phyloP scores from a whole-genome alignment of 2,797 vertebrate genomes.

The Oreochromis grahami region DNA sequence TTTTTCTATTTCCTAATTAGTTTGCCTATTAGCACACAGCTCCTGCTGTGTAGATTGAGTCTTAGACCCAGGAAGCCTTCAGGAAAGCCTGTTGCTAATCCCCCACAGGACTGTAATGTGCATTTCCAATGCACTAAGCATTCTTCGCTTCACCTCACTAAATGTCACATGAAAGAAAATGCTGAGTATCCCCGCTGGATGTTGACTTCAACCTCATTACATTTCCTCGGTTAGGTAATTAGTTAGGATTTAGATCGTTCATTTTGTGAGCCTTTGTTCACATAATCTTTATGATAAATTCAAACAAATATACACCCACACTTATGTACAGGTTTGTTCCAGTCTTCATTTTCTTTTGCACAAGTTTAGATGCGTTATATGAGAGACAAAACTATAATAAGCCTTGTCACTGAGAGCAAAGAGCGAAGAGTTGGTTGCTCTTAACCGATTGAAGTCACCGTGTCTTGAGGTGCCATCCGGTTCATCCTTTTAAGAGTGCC shows the following conservation, averaged over 20 bases:
- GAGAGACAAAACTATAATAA: not conserved
- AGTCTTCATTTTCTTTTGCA: not conserved
- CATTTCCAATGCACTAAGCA: not conserved
- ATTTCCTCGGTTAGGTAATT: not conserved
- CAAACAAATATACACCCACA: not conserved
- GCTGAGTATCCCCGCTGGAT: conserved; percentile 13
- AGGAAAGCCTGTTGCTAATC: conserved; percentile 20
- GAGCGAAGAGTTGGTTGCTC: not conserved
- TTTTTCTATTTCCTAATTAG: conserved; percentile 7
- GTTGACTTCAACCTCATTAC: conserved; percentile 1
- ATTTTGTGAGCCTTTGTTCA: not conserved
- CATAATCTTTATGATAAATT: not conserved
- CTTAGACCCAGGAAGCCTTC: not conserved
- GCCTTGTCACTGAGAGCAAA: not conserved
- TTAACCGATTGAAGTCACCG: not conserved
- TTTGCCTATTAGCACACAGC: not conserved
- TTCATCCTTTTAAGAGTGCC: not conserved
- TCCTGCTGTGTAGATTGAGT: conserved; percentile 1
- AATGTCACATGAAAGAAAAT: conserved; percentile 34
- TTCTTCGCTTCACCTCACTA: conserved; percentile 13
- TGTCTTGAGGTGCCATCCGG: not conserved
- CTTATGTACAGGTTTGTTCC: not conserved
- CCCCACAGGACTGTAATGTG: not conserved
- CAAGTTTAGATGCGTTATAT: not conserved
- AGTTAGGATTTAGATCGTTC: not conserved